phyloP scores from a whole-genome alignment of 2,888 invertebrate species.

The Latrodectus elegans region DNA sequence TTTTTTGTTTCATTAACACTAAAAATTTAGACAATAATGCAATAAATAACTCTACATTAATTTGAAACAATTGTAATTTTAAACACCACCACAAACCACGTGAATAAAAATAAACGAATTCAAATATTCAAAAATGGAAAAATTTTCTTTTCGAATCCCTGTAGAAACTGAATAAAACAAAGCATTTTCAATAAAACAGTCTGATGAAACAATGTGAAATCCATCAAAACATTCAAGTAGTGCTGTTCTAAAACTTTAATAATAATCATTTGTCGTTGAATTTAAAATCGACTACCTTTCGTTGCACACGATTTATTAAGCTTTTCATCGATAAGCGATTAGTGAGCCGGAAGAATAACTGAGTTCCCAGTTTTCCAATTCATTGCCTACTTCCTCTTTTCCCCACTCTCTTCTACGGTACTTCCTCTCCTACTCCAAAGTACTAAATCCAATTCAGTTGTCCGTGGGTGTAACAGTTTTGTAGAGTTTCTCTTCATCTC shows the following conservation, averaged over 20 bases:
- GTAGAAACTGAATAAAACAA: not conserved
- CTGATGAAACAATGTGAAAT: constrained; percentile 43
- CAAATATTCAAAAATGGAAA: too few species aligned
- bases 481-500: constrained; percentile 40
- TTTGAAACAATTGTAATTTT: too few species aligned
- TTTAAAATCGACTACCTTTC: constrained; percentile 62
- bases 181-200: not conserved
- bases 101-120: too few species aligned
- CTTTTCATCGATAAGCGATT: constrained; percentile 43
- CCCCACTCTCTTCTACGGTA: not conserved
- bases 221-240: constrained; percentile 38
- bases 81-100: too few species aligned
- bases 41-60: too few species aligned
- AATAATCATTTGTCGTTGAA: constrained; percentile 45
- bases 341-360: constrained; percentile 25
- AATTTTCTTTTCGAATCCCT: too few species aligned
- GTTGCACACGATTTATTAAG: constrained; percentile 56
- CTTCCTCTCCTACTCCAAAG: constrained; percentile 8
- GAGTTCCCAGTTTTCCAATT: constrained; percentile 53
- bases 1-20: too few species aligned
- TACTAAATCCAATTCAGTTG: constrained; percentile 43
- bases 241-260: constrained; percentile 38
- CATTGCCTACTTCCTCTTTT: constrained; percentile 36
- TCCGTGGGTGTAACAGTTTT: constrained; percentile 46
- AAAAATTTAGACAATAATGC: too few species aligned